Evolutionary conservation across 2,888 invertebrate genomes (phyloP).

Genomic region (Lamellibrachia columna): DNA sequence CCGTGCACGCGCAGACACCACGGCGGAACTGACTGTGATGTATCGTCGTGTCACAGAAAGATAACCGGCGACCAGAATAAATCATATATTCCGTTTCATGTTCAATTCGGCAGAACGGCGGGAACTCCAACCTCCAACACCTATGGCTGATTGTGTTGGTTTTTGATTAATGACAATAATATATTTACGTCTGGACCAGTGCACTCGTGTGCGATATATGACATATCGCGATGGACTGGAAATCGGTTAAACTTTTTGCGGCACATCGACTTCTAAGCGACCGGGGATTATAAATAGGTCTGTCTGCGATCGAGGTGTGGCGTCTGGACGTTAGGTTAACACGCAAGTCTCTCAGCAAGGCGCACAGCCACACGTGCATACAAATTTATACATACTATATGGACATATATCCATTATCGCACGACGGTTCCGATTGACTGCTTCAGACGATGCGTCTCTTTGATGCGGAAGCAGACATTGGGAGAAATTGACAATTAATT

Average conservation of each 20-base stretch:
- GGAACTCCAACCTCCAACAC: neutral
- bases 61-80: neutral
- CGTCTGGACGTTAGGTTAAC: neutral
- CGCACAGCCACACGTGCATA: neutral
- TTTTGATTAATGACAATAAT: neutral
- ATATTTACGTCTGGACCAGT: neutral
- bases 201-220: neutral
- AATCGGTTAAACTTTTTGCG: neutral
- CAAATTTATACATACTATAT: neutral
- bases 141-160: neutral
- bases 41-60: neutral
- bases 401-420: neutral
- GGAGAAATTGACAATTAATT: constrained; percentile 4
- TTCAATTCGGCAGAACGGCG: neutral
- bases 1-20: neutral
- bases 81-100: neutral
- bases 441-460: neutral
- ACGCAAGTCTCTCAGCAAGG: neutral
- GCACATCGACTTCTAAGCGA: neutral
- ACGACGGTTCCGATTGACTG: neutral
- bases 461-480: neutral
- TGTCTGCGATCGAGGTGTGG: neutral
- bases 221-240: neutral
- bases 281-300: neutral
- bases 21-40: neutral